A percentile compares a stretch with the other conserved stretches of the same genome.
These are phyloP conservation scores for Neoarius graeffei DNA, from an alignment of 2,113 vertebrate species.

Conservation along the genomic window DNA sequence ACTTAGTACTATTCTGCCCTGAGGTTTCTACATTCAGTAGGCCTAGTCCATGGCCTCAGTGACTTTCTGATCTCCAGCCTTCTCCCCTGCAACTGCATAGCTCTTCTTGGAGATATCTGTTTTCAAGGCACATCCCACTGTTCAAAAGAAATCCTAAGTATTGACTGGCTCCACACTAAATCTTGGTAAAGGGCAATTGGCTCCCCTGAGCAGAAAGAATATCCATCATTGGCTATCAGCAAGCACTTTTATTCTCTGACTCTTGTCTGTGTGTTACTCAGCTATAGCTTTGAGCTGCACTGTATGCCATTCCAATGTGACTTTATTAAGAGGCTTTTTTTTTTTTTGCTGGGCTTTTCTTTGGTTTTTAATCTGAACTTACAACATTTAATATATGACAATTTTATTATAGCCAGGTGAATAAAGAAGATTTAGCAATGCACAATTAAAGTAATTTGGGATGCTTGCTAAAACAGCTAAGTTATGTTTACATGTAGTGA, in stretches of 20 bases:
- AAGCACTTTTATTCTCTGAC: slow-evolving; percentile 70
- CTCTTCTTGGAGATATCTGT: slow-evolving; percentile 45
- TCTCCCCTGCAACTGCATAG: not conserved
- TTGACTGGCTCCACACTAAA: slow-evolving; percentile 68
- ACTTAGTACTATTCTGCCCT: not conserved
- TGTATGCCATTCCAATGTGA: not conserved
- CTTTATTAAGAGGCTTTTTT: not conserved
- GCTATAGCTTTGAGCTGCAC: not conserved
- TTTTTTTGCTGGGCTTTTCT: too few species aligned
- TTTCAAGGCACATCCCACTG: slow-evolving; percentile 64
- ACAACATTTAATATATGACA: not conserved
- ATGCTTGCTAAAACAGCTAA: too few species aligned
- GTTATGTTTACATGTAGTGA: not conserved
- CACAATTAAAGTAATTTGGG: not conserved
- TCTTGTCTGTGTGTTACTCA: slow-evolving; percentile 60
- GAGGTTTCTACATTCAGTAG: not conserved
- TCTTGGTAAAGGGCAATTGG: slow-evolving; percentile 77
- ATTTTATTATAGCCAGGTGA: not conserved
- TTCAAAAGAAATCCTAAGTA: slow-evolving; percentile 68
- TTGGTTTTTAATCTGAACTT: not conserved
- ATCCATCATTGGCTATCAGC: slow-evolving; percentile 72
- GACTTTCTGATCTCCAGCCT: slow-evolving; percentile 6
- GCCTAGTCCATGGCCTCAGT: not conserved
- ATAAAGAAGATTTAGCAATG: not conserved
- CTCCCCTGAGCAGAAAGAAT: slow-evolving; percentile 70